Evolutionary conservation across 2,797 vertebrate genomes (phyloP), one percentile per base, ranked within the genome.

Genomic region (Coregonus sp.): DNA sequence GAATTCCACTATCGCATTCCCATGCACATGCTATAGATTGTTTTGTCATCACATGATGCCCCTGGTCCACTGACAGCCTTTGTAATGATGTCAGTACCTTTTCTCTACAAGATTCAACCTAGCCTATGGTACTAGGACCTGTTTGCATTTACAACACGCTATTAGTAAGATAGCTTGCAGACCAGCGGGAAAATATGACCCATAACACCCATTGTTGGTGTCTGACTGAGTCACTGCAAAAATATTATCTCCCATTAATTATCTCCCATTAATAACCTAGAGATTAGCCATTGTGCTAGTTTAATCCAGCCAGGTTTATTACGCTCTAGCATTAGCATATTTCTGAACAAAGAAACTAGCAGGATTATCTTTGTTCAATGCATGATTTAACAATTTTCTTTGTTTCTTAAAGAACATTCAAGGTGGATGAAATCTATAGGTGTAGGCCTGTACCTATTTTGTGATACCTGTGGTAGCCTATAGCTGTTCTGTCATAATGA

Each of bases 301-400:
- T 20, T 82, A 86, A 87, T 84, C 77, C 78, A 81, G 79, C 72
- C 70, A 86, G 71, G 68, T 82, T 51, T 65, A 40, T 82, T 83
- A 76, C 35, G 59, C 11, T 33, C 59, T 51, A 18, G 51, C 68
- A 75, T 85, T 89, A 80, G 61, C 76, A 70, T 78, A 50, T 54
- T 70, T 51, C 35, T 52, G 50, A 61, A 78, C 77, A 59, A 63
- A 74, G 77, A 65, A 50, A 78, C 25, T 63, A 70, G 33, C 51
- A 73, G 75, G 31, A 47, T 56, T 68, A 14, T 18, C 70, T 70
- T 71, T 47, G 40, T 47, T 47, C 25, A 56, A 78, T 67, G 40
- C 67, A 74, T 61, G 72, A 51, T n/a, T 59, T 2, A 33, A 3
- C 16, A 35, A 61, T 35, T 5, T 37, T 2, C 59, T 54, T 15